Evolutionary conservation across 2,113 vertebrate species (phyloP), one percentile per base, ranked within the genome.

Genomic region (Genyomyrus donnyi): DNA sequence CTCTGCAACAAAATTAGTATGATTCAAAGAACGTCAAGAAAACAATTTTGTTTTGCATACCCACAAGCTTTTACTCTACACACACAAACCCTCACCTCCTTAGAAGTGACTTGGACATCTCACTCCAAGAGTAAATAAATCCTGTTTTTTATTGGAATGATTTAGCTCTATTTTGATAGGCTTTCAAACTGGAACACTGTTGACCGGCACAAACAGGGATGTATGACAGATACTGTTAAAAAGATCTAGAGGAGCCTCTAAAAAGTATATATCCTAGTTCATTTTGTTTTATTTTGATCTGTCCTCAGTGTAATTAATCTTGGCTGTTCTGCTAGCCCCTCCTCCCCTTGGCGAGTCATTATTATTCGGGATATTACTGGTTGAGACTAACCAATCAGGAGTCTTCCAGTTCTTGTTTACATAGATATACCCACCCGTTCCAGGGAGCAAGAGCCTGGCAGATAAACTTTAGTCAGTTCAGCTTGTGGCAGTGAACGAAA

Each of bases 31-130:
- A 80, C 17, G 6, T 42, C 35, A 94, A 80, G 92, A 90, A 74
- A 90, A 94, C 91, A 91, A 93, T 93, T 93, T 19, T 80, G 7
- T 19, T 80, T 19, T 80, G 35, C 13, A 42, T 42, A 80, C 31
- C 74, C 31, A n/a, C 35, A 80, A 35, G 35, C 31, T 80, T 80
- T 80, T 80, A 39, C 17, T 27, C 15, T 15, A 39, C 74, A 80
- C 31, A 77, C 4, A 39, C 35, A 46, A 49, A n/a, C 83, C 19
- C 83, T 3, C 83, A 17, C 70, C 70, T 19, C 35, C 74, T 2
- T 1, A 80, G 31, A 39, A 80, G 35, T 19, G 3, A 80, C 74
- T 19, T 42, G 35, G 10, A 39, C 35, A 19, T 80, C 35, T 80
- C 74, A 80, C 15, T 19, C 74, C 35, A 80, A 39, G 1, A 80